Evolutionary conservation across 2,888 invertebrate genomes (phyloP).

Genomic region (Merodon equestris): DNA sequence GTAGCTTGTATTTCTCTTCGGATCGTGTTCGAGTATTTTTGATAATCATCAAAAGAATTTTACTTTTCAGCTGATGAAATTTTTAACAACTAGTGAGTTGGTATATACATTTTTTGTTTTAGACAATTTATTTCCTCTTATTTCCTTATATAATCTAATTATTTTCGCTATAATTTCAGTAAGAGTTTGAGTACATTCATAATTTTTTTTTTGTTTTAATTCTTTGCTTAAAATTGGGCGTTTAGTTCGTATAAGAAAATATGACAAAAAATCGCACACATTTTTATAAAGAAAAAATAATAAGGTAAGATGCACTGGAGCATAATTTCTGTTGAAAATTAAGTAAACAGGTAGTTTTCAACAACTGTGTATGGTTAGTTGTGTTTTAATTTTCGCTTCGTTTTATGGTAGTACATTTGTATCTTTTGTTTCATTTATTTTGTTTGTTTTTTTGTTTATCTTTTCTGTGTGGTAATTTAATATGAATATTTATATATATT

Average conservation of each 20-base stretch:
- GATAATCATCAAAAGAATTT: background rate
- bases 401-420: conserved; percentile 4
- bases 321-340: conserved; percentile 38
- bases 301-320: conserved; percentile 64
- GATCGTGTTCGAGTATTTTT: conserved; percentile 42
- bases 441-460: conserved; percentile 38
- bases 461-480: conserved; percentile 51
- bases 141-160: too few relatives aligned
- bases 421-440: conserved; percentile 22
- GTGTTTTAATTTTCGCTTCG: conserved; percentile 3
- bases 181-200: conserved; percentile 39
- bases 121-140: conserved; percentile 38
- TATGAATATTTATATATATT: conserved; percentile 48
- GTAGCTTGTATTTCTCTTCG: conserved; percentile 23
- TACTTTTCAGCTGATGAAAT: conserved; percentile 61
- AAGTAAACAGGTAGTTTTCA: conserved; percentile 9
- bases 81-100: conserved; percentile 55
- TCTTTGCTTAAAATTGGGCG: conserved; percentile 56
- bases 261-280: conserved; percentile 52
- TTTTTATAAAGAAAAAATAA: conserved; percentile 28
- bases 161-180: conserved; percentile 68
- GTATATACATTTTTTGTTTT: conserved; percentile 36
- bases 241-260: conserved; percentile 61
- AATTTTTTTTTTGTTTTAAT: conserved; percentile 26
- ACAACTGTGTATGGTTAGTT: conserved; percentile 20